Conservation (phyloP, 2,797 vertebrate species). For the Falco novaeseelandiae region DNA sequence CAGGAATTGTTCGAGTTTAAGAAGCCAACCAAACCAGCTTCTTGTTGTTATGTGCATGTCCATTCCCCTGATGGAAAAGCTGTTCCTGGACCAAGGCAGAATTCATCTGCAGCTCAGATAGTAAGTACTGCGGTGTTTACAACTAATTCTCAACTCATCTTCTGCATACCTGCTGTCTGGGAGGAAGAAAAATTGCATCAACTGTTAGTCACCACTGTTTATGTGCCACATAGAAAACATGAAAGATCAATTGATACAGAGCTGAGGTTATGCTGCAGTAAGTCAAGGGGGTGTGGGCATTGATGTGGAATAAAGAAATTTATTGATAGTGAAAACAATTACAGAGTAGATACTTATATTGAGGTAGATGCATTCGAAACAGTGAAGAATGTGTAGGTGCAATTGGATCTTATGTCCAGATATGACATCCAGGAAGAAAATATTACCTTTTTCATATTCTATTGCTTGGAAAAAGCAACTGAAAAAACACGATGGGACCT, state of each 20-base stretch:
- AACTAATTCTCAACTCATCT: neutral
- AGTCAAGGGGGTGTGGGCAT: neutral
- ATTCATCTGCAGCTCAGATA: constrained; percentile 84
- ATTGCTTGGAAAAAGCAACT: neutral
- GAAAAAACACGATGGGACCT: neutral
- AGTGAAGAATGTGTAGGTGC: neutral
- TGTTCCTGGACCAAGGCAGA: constrained; percentile 80
- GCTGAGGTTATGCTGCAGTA: neutral
- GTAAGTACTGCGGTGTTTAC: constrained; percentile 42
- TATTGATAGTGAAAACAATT: too few species aligned
- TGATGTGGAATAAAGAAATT: neutral
- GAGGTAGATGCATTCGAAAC: neutral
- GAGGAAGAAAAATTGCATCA: neutral
- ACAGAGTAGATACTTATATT: neutral
- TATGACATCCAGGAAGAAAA: neutral
- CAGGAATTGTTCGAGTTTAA: constrained; percentile 95
- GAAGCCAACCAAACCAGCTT: constrained; percentile 87
- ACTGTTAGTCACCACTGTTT: neutral
- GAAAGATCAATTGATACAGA: neutral
- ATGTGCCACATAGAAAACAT: neutral
- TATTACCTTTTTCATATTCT: accelerated
- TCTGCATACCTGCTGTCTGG: neutral
- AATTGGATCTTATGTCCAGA: neutral
- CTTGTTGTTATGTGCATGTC: constrained; percentile 75
- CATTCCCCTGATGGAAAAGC: constrained; percentile 74